Evolutionary conservation across 2,797 vertebrate genomes (phyloP), one percentile per base, ranked within the genome.

Genomic region (Melanotaenia pygmaea): DNA sequence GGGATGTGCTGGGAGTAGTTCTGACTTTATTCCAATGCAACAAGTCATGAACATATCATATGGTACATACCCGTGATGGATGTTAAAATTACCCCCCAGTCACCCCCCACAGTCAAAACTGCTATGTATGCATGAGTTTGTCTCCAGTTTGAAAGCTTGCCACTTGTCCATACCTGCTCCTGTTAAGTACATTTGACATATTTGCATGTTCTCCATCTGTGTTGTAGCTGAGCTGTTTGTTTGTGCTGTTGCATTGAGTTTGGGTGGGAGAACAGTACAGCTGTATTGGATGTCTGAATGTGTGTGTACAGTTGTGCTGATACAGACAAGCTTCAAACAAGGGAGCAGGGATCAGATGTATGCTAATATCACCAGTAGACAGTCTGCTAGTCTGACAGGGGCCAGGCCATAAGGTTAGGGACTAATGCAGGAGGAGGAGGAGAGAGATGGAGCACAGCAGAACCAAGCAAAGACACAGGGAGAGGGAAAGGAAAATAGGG

Each of bases 311-410:
- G 77, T 82, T 80, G 81, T 77, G 82, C 86, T 80, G 85, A 86
- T 80, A 83, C 77, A 68, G 86, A 83, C 86, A 82, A 85, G 86
- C 80, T 77, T 79, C 63, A 32, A 84, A 85, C 70, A 50, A 63
- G 78, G 68, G 64, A 83, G 72, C 76, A 74, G 73, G 69, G 81
- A 90, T 91, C 88, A 86, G 85, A 87, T 90, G 87, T 80, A 86
- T 84, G 88, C 80, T 86, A 88, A 90, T 89, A 85, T 79, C 72
- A 73, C 71, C 75, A 70, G 82, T 74, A 87, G 76, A 83, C 84
- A 70, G 85, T 84, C 86, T 84, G 78, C 74, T 81, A 11, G 45
- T 82, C 84, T 79, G 85, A 85, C 81, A 70, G 72, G 58, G 79
- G 73, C 75, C 71, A 61, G 72, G 65, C 76, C 34, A 59, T 24